Evolutionary conservation across 2,888 invertebrate species (phyloP), one percentile per base, ranked within the genome.

Genomic region (Megastigmus dorsalis): DNA sequence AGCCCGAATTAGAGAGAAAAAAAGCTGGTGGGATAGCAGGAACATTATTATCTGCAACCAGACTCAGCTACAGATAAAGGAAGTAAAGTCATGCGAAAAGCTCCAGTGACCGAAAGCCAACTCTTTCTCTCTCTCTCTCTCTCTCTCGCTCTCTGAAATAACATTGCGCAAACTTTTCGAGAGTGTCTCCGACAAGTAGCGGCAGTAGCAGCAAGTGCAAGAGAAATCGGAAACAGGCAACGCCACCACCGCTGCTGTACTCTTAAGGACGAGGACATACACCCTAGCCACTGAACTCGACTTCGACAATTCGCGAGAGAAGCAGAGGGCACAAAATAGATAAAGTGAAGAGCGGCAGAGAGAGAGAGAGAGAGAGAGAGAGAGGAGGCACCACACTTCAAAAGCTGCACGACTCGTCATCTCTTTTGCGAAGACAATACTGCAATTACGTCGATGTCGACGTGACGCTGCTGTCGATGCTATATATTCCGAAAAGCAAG

Each of bases 401-500:
- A 45, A 54, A 71, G 15, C 70, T 71, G 33, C n/a, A 18, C 26
- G 20, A 41, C 20, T 69, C 28, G 57, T 69, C 41, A 41, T 60
- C 43, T 54, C 62, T 43, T 54, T 43, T 62, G 43, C 52, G 43
- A 71, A 38, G 38, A 63, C 62, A 71, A 71, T 71, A 55, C 63
- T 48, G 55, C 45, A 63, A 71, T 71, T 71, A 55, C 63, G 38
- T 7, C 41, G 59, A 62, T 69, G 62, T 62, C 54, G 52, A 52
- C 54, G 54, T n/a, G n/a, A 23, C 13, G 48, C 48, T 62, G 18
- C 30, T 9, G 15, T 30, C 13, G 10, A 20, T n/a, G n/a, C n/a
- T n/a, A n/a, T n/a, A n/a, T 18, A 7, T 33, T 48, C 6, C 33
- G n/a, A 30, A 13, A 63, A 50, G 33, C n/a, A 43, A 43, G 13